Conservation (phyloP, 2,113 vertebrate species). For the Salvelinus fontinalis region DNA sequence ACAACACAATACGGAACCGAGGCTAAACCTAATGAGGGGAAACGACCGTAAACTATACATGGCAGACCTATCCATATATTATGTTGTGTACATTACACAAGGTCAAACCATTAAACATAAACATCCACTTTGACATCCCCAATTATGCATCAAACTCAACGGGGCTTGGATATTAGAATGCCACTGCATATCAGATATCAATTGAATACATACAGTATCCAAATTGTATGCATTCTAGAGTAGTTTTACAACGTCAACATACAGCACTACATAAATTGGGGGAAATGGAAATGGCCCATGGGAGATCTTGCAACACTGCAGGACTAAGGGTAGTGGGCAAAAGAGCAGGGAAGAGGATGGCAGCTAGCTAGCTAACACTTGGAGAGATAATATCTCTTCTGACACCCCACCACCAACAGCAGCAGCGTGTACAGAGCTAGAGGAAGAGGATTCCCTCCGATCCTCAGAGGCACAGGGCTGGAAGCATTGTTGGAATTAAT, state of each 20-base stretch:
- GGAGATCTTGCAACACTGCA: not conserved
- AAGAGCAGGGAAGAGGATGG: constrained; percentile 32
- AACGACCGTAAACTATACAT: constrained; percentile 16
- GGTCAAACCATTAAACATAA: constrained; percentile 54
- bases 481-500: constrained; percentile 65
- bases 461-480: constrained; percentile 31
- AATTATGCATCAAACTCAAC: no score
- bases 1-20: constrained; percentile 30
- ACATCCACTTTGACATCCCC: constrained; percentile 35
- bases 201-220: no score
- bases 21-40: constrained; percentile 46
- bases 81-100: constrained; percentile 19
- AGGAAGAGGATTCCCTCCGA: constrained; percentile 41
- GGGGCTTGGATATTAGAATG: no score
- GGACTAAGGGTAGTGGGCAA: constrained; percentile 12
- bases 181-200: no score
- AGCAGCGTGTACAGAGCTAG: constrained; percentile 17
- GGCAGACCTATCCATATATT: constrained; percentile 19
- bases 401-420: constrained; percentile 24
- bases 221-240: no score
- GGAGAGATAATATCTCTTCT: constrained; percentile 54
- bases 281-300: constrained; percentile 9
- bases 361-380: constrained; percentile 26
- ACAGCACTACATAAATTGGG: constrained; percentile 5
- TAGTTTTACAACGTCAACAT: no score